These are phyloP conservation scores for Torymus auratus DNA, from an alignment of 2,888 invertebrate species.

Conservation along the genomic window DNA sequence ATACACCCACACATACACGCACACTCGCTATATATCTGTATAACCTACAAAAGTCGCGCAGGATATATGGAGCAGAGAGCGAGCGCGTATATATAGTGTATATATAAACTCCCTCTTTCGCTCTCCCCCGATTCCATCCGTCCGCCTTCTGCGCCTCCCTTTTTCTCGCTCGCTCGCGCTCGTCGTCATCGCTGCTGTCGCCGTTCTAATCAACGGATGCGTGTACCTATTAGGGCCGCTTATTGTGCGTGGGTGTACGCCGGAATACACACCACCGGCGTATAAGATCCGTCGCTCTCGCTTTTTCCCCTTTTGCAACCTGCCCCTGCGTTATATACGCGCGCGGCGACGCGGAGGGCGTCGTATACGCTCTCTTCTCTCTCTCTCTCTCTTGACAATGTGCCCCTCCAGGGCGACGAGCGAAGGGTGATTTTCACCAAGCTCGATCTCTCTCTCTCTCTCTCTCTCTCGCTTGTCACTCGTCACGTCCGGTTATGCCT, in stretches of 20 bases:
- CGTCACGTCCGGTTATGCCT: conserved; percentile 71
- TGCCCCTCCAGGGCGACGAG: conserved; percentile 4
- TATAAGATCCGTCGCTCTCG: conserved; percentile 61
- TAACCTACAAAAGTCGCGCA: conserved; percentile 54
- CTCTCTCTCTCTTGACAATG: conserved; percentile 22
- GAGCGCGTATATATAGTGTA: not conserved
- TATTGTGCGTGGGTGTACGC: conserved; percentile 75
- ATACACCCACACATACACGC: not conserved
- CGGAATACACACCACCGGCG: conserved; percentile 32
- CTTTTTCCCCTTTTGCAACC: conserved; percentile 29
- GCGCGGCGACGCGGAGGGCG: not conserved
- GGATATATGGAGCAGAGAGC: not conserved
- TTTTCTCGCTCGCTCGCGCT: conserved; percentile 45
- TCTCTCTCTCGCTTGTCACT: conserved; percentile 66
- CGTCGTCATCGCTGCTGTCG: conserved; percentile 56
- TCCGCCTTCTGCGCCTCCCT: conserved; percentile 32
- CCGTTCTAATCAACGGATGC: conserved; percentile 75
- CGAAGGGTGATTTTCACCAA: conserved; percentile 66
- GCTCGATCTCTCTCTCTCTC: too few species aligned
- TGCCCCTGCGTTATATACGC: conserved; percentile 12
- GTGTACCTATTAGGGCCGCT: conserved; percentile 74
- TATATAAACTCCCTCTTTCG: conserved; percentile 12
- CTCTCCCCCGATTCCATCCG: conserved; percentile 58
- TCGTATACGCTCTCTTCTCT: not conserved
- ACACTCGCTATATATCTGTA: not conserved